These are phyloP conservation scores for Dermatophagoides farinae DNA, from an alignment of 1,140 invertebrate species.

Conservation along the genomic window DNA sequence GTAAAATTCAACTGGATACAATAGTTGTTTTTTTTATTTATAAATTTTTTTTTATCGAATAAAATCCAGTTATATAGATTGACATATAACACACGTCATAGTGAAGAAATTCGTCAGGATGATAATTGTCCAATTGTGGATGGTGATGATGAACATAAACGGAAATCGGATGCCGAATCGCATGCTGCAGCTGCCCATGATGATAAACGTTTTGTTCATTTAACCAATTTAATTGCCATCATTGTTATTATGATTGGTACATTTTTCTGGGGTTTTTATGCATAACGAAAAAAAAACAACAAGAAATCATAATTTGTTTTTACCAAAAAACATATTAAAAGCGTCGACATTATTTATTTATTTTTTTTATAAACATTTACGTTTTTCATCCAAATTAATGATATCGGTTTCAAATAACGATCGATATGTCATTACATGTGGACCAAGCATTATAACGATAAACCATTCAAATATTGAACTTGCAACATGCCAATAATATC, in stretches of 20 bases:
- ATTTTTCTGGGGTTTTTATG: slow-evolving; percentile 19
- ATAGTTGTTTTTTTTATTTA: background rate
- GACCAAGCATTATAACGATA: background rate
- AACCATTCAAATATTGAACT: background rate
- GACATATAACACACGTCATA: slow-evolving; percentile 28
- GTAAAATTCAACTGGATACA: slow-evolving; percentile 4
- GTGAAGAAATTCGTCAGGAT: slow-evolving; percentile 24
- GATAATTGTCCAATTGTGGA: background rate
- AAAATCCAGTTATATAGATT: slow-evolving; percentile 26
- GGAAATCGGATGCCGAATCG: slow-evolving; percentile 16
- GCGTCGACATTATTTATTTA: background rate
- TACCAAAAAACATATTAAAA: background rate
- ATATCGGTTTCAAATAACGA: background rate
- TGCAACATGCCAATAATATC: background rate
- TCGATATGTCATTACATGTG: background rate
- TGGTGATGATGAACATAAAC: background rate
- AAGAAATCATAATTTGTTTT: background rate
- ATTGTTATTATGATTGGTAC: slow-evolving; percentile 12
- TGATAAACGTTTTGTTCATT: slow-evolving; percentile 15
- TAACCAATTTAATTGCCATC: slow-evolving; percentile 16
- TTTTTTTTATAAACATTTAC: background rate
- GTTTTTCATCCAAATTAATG: background rate
- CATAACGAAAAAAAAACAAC: background rate
- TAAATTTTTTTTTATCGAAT: background rate
- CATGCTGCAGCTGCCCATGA: slow-evolving; percentile 17